phyloP scores from a whole-genome alignment of 2,888 invertebrate genomes.

The Ophion ellenae region DNA sequence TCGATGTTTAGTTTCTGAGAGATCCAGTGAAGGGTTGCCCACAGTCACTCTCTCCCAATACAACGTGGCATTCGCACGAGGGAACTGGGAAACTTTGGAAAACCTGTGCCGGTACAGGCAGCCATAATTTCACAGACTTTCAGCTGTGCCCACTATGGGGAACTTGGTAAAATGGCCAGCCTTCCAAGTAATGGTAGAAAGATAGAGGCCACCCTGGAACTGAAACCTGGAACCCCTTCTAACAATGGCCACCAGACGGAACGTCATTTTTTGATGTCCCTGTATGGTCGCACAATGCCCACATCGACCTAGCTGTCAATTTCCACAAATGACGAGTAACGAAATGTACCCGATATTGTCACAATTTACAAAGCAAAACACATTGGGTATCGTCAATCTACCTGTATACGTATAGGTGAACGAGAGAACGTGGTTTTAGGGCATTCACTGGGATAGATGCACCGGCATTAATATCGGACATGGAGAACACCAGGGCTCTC shows the following conservation, averaged over 20 bases:
- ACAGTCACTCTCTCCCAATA: too few relatives aligned
- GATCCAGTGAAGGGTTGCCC: too few relatives aligned
- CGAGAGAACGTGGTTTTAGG: conserved; percentile 16
- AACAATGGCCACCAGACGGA: background rate
- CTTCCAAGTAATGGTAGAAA: too few relatives aligned
- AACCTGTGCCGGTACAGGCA: too few relatives aligned
- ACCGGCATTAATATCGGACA: conserved; percentile 77
- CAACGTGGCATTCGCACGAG: too few relatives aligned
- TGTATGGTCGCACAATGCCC: background rate
- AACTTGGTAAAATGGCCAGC: too few relatives aligned
- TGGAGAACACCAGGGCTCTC: conserved; percentile 44
- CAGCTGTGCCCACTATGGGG: too few relatives aligned
- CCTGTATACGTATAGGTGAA: background rate
- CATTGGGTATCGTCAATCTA: conserved; percentile 1
- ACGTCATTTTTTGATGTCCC: background rate
- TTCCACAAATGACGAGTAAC: background rate
- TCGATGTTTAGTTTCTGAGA: too few relatives aligned
- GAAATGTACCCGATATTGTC: background rate
- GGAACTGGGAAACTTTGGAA: too few relatives aligned
- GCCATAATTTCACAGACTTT: too few relatives aligned
- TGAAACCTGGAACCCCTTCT: too few relatives aligned
- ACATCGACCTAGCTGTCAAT: background rate
- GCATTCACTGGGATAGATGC: conserved; percentile 71
- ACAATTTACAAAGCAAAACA: background rate
- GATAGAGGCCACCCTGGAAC: too few relatives aligned